Base-by-base conservation (phyloP, 1,140 invertebrate genomes). In the Cecropterus lyciades region DNA sequence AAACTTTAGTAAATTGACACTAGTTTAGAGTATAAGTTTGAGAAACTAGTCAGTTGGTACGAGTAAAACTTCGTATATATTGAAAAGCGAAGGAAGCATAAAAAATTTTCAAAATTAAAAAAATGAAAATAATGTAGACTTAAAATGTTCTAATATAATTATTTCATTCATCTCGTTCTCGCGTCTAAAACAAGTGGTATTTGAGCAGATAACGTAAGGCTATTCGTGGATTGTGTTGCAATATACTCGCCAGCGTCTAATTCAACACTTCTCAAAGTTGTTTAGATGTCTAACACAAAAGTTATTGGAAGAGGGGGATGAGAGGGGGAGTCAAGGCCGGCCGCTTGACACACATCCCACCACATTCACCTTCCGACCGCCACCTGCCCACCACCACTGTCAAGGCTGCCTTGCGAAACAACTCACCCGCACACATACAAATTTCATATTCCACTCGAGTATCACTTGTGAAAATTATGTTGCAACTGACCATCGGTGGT, bases 331-430 rank as follows among this genome's bases (percentile, higher is more conserved):
- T 84, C 84, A 89, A 87, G 89, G 89, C 81, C 85, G 80, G 66
- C 73, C 70, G 74, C 71, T 67, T 77, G 81, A 85, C 85, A 84
- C 66, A 85, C 80, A 86, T 85, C 85, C 86, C 83, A 80, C 84
- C 79, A 87, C 86, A 88, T 88, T 90, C 87, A 86, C 85, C 84
- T 86, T 88, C 82, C 85, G 84, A 77, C 80, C 79, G 71, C 75
- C 80, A 81, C 80, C 73, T 79, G 77, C 70, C 76, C 69, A 77
- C 77, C 83, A 77, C 73, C 86, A 90, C 75, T 91, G 88, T 86
- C 88, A 91, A 89, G 88, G 88, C 80, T 87, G 70, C 63, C 72
- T 91, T 91, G 79, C 80, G 83, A 87, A 80, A 87, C 56, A 69
- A 62, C 60, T 20, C 20, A 62, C 45, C 13, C 27, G 46, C 48